Evolutionary conservation across 2,888 invertebrate genomes (phyloP), one percentile per base, ranked within the genome.

Genomic region (Drosophila peninsularis): DNA sequence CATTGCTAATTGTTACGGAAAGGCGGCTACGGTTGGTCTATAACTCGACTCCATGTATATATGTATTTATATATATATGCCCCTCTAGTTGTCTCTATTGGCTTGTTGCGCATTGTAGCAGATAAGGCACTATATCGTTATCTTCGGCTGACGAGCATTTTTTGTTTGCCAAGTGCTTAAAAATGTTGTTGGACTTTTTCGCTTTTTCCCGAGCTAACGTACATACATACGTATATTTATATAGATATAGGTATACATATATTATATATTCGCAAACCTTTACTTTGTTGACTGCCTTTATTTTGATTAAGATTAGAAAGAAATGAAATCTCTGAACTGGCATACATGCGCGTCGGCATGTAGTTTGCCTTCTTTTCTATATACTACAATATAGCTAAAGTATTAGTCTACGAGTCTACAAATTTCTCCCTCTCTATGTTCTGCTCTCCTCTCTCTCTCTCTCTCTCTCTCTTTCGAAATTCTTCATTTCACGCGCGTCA

Each of bases 161-260:
- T 77, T 72, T 84, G 84, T 83, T 84, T 79, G 82, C 75, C 77
- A 61, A 79, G 79, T 72, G 66, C 85, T 83, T 84, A 78, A 75
- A 62, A 63, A 27, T 21, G 5, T 57, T 65, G 58, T 55, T 42
- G 39, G 24, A 37, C 27, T 19, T 56, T 49, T 30, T 34, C 37
- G 13, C 42, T 44, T 58, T 63, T 57, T 27, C 19, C 39, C 19
- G 14, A 27, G 10, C 47, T 30, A 30, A 24, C 9, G 7, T 9
- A 42, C 21, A 42, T 3, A 21, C 3, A 21, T 5, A 42, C 1
- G 11, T 3, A 42, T 6, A 44, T 4, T 1, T 27, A 11, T 50
- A 36, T 47, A 50, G 50, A 71, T n/a, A 45, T 14, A 45, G 1
- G 5, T 27, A 14, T 50, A 36, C 47, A 53, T 56, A 63, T 68